Evolutionary conservation across 1,140 invertebrate species (phyloP), one percentile per base, ranked within the genome.

Genomic region (Chionoecetes opilio): DNA sequence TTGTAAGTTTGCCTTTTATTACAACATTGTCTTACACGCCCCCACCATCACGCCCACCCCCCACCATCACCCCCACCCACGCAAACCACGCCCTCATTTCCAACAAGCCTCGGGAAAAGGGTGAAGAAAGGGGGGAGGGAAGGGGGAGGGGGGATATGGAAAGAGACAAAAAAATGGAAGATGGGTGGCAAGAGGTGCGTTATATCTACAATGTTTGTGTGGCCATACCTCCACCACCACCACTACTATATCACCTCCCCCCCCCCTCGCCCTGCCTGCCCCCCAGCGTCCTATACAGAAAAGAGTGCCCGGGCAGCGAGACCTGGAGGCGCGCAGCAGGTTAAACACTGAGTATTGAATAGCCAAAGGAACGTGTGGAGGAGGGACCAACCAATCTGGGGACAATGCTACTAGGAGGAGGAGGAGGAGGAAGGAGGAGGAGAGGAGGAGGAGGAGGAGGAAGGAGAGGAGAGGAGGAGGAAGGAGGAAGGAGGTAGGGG

Each of bases 381-480:
- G 63, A 26, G 63, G n/a, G n/a, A n/a, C n/a, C n/a, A n/a, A n/a
- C 21, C 63, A 75, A 21, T 21, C 46, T 53, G 46, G 46, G 46
- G 46, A 53, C 46, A 53, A 53, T 53, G 32, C 6, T 31, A n/a
- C 21, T 17, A 75, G 63, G 63, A 75, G 63, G 63, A 75, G 85
- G 32, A 38, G 37, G 53, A 91, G 90, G 31, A 75, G 90, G 32
- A 63, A 53, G 32, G 34, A 63, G 34, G n/a, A 17, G 34, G 11
- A 63, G 29, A 35, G 90, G 38, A n/a, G 82, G 63, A 37, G 63
- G 63, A 75, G 63, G 63, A 75, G 63, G 91, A 82, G 41, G 63
- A 21, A 21, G 53, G 3, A 21, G 53, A 8, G 41, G 14, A 8
- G 41, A 63, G 9, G 53, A 63, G 38, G 38, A 41, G 38, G 38